A percentile compares a stretch with the other conserved stretches of the same genome.
phyloP scores from a whole-genome alignment of 2,113 vertebrate genomes.

The Chunga burmeisteri region DNA sequence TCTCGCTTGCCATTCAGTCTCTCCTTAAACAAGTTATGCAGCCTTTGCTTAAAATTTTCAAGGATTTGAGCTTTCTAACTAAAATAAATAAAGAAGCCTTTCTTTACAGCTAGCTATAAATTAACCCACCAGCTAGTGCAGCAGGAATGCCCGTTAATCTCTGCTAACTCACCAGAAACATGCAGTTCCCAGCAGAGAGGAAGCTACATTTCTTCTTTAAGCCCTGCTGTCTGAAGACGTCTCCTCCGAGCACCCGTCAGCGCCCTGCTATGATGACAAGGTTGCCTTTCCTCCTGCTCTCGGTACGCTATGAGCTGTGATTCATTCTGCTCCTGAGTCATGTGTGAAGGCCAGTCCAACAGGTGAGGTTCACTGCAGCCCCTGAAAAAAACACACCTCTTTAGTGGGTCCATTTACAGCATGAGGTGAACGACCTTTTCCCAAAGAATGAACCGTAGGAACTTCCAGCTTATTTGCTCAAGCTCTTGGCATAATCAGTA shows the following conservation, averaged over 20 bases:
- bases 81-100: not conserved
- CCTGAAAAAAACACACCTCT: constrained; percentile 38
- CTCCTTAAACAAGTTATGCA: not conserved
- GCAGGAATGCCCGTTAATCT: not conserved
- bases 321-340: constrained; percentile 37
- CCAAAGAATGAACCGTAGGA: not conserved
- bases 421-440: constrained; percentile 65
- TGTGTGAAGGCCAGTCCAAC: not conserved
- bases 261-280: not conserved
- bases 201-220: constrained; percentile 14
- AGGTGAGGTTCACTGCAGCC: constrained; percentile 19
- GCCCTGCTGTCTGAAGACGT: not conserved
- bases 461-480: constrained; percentile 32
- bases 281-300: not conserved
- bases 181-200: not conserved
- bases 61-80: not conserved
- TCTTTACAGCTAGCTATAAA: not conserved
- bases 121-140: constrained; percentile 10
- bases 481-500: constrained; percentile 14
- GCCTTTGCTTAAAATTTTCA: not conserved
- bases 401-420: not conserved
- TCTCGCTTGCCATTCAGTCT: not conserved
- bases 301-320: not conserved
- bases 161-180: constrained; percentile 37
- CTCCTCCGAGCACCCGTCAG: not conserved